phyloP scores from a whole-genome alignment of 1,140 invertebrate species.

The Brachionus rotundiformis region DNA sequence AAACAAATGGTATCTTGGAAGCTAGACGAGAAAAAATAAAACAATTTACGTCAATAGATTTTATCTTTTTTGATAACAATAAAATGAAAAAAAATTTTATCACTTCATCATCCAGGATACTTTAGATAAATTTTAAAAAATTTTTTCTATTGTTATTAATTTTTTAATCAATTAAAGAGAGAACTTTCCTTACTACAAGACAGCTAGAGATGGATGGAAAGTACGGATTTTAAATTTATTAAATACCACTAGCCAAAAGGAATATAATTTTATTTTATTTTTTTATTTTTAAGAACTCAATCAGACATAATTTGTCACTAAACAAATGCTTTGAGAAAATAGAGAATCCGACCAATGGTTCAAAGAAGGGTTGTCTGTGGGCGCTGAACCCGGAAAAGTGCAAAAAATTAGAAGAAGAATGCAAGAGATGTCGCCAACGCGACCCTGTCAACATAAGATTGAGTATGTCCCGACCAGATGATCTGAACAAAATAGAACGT shows the following conservation, averaged over 20 bases:
- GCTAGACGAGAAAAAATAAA: not conserved
- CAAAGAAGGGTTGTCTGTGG: constrained; percentile 80
- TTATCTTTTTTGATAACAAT: not conserved
- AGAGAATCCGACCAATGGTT: constrained; percentile 71
- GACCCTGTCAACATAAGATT: constrained; percentile 74
- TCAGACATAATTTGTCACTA: constrained; percentile 88
- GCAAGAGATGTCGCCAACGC: constrained; percentile 91
- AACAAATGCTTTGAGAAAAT: constrained; percentile 98
- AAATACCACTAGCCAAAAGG: no score
- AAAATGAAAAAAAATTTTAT: not conserved
- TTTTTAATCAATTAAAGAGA: constrained; percentile 71
- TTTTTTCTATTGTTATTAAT: constrained; percentile 50
- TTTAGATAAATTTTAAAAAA: not conserved
- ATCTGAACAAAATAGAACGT: constrained; percentile 51
- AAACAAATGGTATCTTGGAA: not conserved
- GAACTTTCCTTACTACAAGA: constrained; percentile 96
- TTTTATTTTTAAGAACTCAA: constrained; percentile 72
- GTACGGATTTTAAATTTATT: constrained; percentile 57
- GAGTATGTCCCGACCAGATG: constrained; percentile 82
- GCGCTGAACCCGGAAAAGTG: constrained; percentile 91
- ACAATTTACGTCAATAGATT: not conserved
- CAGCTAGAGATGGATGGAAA: constrained; percentile 94
- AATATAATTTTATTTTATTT: not conserved
- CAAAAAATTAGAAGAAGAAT: constrained; percentile 93
- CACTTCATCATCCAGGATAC: not conserved